Conservation (phyloP, 2,797 vertebrate species). For the Saxicola maurus region DNA sequence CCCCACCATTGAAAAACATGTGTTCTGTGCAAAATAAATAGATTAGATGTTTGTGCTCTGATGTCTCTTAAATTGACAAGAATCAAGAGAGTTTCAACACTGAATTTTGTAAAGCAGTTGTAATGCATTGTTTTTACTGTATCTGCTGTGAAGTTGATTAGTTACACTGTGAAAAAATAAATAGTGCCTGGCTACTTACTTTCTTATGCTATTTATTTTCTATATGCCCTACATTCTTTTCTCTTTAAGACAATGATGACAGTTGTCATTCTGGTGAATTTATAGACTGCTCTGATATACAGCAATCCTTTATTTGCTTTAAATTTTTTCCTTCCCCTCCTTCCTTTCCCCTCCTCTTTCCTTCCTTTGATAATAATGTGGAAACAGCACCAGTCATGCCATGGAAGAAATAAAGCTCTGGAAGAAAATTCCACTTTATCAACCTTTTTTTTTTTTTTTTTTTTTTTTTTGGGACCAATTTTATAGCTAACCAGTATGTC, state of each 20-base stretch:
- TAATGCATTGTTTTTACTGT: conserved; percentile 39
- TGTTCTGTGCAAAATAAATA: conserved; percentile 15
- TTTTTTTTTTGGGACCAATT: background rate
- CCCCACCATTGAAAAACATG: background rate
- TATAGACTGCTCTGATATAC: background rate
- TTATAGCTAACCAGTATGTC: background rate
- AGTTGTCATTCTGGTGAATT: background rate
- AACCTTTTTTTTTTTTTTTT: background rate
- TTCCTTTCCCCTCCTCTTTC: background rate
- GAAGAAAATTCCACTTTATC: background rate
- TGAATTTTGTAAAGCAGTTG: conserved; percentile 27
- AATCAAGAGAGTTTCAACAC: conserved; percentile 1
- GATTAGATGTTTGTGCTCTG: conserved; percentile 27
- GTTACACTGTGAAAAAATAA: conserved; percentile 60
- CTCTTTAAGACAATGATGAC: background rate
- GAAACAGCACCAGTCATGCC: background rate
- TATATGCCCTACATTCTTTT: background rate
- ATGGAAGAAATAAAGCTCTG: background rate
- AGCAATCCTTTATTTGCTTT: background rate
- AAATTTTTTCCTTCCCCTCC: background rate
- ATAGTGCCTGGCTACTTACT: conserved; percentile 28
- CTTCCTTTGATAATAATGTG: background rate
- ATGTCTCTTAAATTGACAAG: conserved; percentile 18
- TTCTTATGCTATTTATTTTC: background rate
- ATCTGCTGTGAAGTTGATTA: conserved; percentile 48